Evolutionary conservation across 2,113 vertebrate species (phyloP).

Genomic region (Uria aalge): DNA sequence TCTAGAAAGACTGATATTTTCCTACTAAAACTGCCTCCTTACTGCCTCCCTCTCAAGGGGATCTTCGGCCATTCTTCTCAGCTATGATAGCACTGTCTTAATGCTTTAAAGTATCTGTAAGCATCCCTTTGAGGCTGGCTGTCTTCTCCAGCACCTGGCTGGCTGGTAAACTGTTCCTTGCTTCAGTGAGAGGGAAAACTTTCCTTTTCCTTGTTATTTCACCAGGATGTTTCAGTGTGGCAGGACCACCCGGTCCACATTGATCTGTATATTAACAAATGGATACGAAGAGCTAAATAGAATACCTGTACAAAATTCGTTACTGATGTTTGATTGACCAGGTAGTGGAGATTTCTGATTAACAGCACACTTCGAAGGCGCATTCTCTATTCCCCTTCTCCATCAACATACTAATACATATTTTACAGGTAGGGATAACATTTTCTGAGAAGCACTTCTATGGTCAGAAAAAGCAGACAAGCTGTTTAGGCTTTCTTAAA

Average conservation of each 20-base stretch:
- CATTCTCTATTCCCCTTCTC: not conserved
- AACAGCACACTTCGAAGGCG: not conserved
- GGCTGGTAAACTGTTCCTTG: not conserved
- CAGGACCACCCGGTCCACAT: not conserved
- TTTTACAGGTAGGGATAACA: not conserved
- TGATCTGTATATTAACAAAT: not conserved
- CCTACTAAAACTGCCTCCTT: not conserved
- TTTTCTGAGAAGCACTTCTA: not conserved
- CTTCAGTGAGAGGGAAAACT: not conserved
- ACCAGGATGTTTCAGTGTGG: not conserved
- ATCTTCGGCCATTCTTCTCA: not conserved
- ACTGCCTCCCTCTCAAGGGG: not conserved
- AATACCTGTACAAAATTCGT: fast-evolving
- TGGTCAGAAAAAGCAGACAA: not conserved
- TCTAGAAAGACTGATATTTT: not conserved
- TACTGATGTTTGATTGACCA: not conserved
- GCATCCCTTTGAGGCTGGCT: not conserved
- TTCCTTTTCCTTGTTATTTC: not conserved
- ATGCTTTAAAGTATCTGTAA: not conserved
- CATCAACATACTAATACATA: not conserved
- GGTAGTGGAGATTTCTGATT: not conserved
- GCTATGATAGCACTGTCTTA: not conserved
- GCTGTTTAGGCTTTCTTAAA: not conserved
- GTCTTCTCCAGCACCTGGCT: not conserved
- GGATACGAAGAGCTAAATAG: not conserved